Conservation (phyloP, 2,113 vertebrate genomes). For the Canis aureus region DNA sequence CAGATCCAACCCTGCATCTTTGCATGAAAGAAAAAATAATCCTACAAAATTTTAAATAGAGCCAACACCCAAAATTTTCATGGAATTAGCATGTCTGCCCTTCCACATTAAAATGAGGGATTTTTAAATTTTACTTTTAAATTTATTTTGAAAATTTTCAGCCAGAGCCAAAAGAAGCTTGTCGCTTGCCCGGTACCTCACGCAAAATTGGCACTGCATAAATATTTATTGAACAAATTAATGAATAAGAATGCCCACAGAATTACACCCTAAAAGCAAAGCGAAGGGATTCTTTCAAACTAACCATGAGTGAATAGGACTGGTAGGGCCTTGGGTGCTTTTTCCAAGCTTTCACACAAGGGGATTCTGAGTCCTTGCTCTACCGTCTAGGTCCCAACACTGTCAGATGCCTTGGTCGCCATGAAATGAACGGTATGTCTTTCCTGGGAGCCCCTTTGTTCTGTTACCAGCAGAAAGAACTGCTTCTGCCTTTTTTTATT, state of each 20-base stretch:
- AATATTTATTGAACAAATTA: not conserved
- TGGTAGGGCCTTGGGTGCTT: no score
- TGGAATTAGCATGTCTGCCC: not conserved
- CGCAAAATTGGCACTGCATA: not conserved
- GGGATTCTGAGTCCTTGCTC: not conserved
- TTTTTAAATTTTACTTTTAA: not conserved
- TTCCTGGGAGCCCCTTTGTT: not conserved
- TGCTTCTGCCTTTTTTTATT: not conserved
- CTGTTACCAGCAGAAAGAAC: not conserved
- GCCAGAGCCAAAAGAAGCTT: not conserved
- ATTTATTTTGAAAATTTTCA: not conserved
- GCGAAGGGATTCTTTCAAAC: not conserved
- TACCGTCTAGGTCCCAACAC: not conserved
- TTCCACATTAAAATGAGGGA: not conserved
- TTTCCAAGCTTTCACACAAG: not conserved
- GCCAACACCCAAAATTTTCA: not conserved
- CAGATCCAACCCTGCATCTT: not conserved
- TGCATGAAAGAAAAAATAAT: slow-evolving; percentile 7
- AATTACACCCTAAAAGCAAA: not conserved
- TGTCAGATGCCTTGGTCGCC: not conserved
- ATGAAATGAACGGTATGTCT: not conserved
- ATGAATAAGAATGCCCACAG: not conserved
- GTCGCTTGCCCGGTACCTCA: not conserved
- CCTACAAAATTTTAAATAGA: not conserved
- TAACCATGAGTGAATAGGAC: not conserved